Conservation (phyloP, 2,888 invertebrate species). For the Xiphydria camelus region DNA sequence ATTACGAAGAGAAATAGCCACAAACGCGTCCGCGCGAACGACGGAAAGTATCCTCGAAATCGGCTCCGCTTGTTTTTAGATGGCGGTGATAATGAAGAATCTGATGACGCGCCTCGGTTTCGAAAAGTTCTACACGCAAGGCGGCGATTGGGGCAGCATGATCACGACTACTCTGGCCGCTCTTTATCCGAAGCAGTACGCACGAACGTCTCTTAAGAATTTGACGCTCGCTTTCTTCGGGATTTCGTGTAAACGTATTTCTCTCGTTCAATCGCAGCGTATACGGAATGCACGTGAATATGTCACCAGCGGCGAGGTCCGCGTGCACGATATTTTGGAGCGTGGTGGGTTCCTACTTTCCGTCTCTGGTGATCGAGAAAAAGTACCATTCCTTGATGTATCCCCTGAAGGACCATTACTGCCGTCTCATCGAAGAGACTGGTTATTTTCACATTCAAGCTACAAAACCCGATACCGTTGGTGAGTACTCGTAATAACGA, state of each 20-base stretch:
- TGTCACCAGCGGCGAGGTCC: constrained; percentile 59
- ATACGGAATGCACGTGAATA: constrained; percentile 68
- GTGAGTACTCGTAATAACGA: too few species aligned
- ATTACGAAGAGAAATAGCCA: too few species aligned
- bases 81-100: constrained; percentile 58
- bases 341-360: constrained; percentile 62
- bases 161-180: constrained; percentile 59
- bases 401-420: constrained; percentile 55
- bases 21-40: too few species aligned
- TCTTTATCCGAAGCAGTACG: constrained; percentile 59
- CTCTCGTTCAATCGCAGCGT: constrained; percentile 51
- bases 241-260: too few species aligned
- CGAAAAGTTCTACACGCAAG: constrained; percentile 63
- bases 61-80: too few species aligned
- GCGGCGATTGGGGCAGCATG: constrained; percentile 67
- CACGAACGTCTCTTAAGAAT: too few species aligned
- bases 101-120: constrained; percentile 64
- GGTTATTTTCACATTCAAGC: constrained; percentile 64
- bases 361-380: constrained; percentile 62
- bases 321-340: constrained; percentile 44
- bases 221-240: too few species aligned
- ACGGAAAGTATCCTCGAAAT: too few species aligned
- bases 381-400: constrained; percentile 61
- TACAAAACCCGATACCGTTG: constrained; percentile 75
- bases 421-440: constrained; percentile 44